Percentiles rank a stretch among this genome's conserved stretches.
phyloP scores from a whole-genome alignment of 2,113 vertebrate species.

The Hydropotes inermis region DNA sequence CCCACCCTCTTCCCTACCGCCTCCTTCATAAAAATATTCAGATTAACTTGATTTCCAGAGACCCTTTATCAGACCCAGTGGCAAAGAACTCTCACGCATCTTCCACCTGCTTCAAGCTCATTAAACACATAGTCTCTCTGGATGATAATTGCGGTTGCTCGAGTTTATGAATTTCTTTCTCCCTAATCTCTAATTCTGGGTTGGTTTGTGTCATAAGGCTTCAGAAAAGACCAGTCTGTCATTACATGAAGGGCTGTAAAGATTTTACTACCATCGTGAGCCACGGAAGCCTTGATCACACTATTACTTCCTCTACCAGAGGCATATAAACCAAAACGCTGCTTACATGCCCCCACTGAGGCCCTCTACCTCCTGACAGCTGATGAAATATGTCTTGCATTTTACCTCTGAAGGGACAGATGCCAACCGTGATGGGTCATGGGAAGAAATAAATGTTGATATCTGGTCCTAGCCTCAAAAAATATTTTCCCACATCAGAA shows the following conservation, averaged over 20 bases:
- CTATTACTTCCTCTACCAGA: neutral
- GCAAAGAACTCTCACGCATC: neutral
- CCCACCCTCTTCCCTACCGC: neutral
- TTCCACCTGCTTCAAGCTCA: conserved; percentile 5
- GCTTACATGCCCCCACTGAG: neutral
- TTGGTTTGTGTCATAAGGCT: neutral
- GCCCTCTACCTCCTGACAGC: neutral
- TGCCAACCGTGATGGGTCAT: conserved; percentile 15
- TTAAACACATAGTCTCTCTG: conserved; percentile 28
- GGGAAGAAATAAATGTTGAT: neutral
- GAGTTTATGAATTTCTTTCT: conserved; percentile 26
- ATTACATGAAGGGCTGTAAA: conserved; percentile 20
- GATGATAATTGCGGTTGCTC: neutral
- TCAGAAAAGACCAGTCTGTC: neutral
- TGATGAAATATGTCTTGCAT: neutral
- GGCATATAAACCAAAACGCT: neutral
- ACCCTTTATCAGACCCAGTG: neutral
- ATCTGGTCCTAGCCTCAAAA: neutral
- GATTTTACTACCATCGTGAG: conserved; percentile 35
- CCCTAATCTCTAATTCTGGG: neutral
- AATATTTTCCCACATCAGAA: conserved; percentile 42
- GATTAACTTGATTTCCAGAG: conserved; percentile 30
- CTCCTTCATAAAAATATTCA: conserved; percentile 3
- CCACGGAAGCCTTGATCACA: neutral
- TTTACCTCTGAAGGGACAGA: neutral